Conservation (phyloP, 2,113 vertebrate genomes). For the Fulmarus glacialis region DNA sequence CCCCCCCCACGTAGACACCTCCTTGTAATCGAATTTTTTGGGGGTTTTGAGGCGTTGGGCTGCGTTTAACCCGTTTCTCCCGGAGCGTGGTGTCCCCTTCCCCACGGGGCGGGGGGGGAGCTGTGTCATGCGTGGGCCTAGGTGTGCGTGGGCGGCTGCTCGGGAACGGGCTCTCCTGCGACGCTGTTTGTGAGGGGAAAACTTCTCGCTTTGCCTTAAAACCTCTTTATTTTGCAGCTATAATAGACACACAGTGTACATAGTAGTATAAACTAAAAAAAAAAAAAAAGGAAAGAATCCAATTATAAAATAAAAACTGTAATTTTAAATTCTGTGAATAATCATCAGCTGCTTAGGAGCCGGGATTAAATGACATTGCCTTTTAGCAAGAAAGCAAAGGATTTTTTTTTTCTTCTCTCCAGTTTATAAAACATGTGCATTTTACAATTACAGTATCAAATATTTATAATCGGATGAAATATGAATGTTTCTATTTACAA, state of each 20-base stretch:
- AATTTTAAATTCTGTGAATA: conserved; percentile 74
- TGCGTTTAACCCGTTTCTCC: background rate
- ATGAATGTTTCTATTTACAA: conserved; percentile 80
- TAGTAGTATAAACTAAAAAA: conserved; percentile 25
- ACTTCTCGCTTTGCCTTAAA: conserved; percentile 82
- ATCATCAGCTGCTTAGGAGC: conserved; percentile 69
- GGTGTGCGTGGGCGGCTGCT: background rate
- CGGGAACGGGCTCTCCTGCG: background rate
- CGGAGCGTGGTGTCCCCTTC: background rate
- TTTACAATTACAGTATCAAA: conserved; percentile 75
- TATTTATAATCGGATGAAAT: conserved; percentile 80
- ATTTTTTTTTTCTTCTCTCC: background rate
- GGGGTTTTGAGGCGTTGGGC: background rate
- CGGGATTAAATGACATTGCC: conserved; percentile 54
- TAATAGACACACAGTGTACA: conserved; percentile 55
- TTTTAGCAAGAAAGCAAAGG: conserved; percentile 69
- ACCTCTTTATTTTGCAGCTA: conserved; percentile 64
- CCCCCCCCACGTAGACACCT: background rate
- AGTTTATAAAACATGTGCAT: conserved; percentile 72
- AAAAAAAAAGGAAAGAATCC: background rate
- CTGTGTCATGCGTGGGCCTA: background rate
- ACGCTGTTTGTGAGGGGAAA: background rate
- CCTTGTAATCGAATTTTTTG: background rate
- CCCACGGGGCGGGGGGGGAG: too few species aligned
- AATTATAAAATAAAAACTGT: conserved; percentile 58